A percentile compares a stretch with the other conserved stretches of the same genome.
Conservation (phyloP, 2,888 invertebrate species). For the Galeopsomyia nigrocyanea region DNA sequence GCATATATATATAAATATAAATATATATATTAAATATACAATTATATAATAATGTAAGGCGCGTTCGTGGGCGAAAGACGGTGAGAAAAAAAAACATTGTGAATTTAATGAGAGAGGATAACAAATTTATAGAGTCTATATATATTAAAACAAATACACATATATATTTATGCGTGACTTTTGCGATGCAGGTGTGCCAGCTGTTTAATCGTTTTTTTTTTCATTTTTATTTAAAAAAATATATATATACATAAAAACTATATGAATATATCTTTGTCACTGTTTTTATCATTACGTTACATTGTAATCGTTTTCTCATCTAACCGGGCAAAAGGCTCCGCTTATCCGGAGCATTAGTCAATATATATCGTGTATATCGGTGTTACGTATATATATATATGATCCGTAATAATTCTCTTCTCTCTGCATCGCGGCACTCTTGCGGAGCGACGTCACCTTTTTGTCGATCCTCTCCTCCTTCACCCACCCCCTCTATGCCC, state of each 20-base stretch:
- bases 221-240: conserved; percentile 47
- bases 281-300: conserved; percentile 42
- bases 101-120: conserved; percentile 42
- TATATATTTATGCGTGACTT: conserved; percentile 60
- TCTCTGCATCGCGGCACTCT: conserved; percentile 43
- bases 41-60: conserved; percentile 38
- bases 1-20: conserved; percentile 34
- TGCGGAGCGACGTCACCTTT: conserved; percentile 51
- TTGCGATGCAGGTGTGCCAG: conserved; percentile 58
- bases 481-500: background rate
- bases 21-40: conserved; percentile 40
- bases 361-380: conserved; percentile 22
- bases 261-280: conserved; percentile 40
- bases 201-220: conserved; percentile 50
- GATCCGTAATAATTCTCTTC: background rate
- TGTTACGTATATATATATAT: background rate
- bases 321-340: conserved; percentile 17
- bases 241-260: conserved; percentile 24
- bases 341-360: conserved; percentile 39
- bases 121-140: conserved; percentile 50
- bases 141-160: conserved; percentile 54
- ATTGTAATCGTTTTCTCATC: conserved; percentile 25
- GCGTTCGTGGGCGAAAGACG: conserved; percentile 36
- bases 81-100: conserved; percentile 29
- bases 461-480: conserved; percentile 4